Conservation (phyloP, 2,888 invertebrate species). For the Molorchus minor region DNA sequence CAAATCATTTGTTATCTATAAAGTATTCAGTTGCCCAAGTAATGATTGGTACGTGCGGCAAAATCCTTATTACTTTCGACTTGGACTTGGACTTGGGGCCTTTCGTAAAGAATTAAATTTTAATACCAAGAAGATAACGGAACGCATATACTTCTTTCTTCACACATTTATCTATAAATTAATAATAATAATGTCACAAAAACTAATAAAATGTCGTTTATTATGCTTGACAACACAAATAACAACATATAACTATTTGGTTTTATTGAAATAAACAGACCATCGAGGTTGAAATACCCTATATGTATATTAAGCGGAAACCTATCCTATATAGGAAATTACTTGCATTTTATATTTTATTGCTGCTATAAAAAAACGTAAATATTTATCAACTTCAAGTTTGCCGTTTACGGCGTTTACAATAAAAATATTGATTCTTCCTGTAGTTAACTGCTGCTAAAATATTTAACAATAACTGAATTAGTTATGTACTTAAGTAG, state of each 20-base stretch:
- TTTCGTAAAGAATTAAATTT: too few species aligned
- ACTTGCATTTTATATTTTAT: neutral
- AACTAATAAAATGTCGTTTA: too few species aligned
- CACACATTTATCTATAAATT: too few species aligned
- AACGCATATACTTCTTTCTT: too few species aligned
- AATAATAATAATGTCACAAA: too few species aligned
- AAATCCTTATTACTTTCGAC: too few species aligned
- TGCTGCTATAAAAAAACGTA: neutral
- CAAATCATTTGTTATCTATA: too few species aligned
- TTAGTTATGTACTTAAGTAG: constrained; percentile 3
- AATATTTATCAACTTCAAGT: constrained; percentile 3
- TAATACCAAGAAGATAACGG: too few species aligned
- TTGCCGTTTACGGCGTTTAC: too few species aligned
- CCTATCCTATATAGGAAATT: neutral
- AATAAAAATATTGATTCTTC: constrained; percentile 15
- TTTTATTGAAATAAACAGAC: neutral
- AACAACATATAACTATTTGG: neutral
- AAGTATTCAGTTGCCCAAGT: too few species aligned
- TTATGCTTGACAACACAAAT: neutral
- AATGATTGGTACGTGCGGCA: too few species aligned
- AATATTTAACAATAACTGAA: constrained; percentile 9
- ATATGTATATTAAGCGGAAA: neutral
- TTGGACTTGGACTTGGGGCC: too few species aligned
- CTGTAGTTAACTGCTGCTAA: neutral
- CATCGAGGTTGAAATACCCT: neutral